A percentile compares a stretch with the other conserved stretches of the same genome.
Conservation (phyloP, 2,888 invertebrate genomes). For the Diarsia brunnea region DNA sequence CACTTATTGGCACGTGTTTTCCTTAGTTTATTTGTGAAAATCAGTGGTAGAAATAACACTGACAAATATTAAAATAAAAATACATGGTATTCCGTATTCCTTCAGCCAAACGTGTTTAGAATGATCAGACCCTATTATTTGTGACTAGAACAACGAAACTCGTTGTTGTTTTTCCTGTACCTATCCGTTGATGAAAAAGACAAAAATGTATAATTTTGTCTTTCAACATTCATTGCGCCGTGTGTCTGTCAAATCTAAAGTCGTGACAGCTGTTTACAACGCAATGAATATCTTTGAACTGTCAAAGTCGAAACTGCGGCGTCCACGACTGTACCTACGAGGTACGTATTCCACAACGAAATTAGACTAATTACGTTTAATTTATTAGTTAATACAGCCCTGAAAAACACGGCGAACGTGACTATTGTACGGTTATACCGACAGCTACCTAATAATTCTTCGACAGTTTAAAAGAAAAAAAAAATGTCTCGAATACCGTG, state of each 20-base stretch:
- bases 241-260: not conserved
- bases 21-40: conserved; percentile 32
- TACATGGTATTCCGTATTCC: not conserved
- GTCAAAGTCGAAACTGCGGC: not conserved
- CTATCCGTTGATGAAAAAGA: not conserved
- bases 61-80: not conserved
- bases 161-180: not conserved
- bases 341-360: not conserved
- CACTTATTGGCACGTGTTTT: conserved; percentile 45
- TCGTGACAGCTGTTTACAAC: not conserved
- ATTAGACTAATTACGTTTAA: conserved; percentile 19
- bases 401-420: conserved; percentile 9
- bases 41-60: not conserved
- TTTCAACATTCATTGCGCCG: not conserved
- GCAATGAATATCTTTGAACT: not conserved
- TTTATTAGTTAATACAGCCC: conserved; percentile 8
- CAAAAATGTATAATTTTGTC: not conserved
- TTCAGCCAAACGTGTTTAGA: not conserved
- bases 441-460: conserved; percentile 24
- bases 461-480: not conserved
- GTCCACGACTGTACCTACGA: too few relatives aligned
- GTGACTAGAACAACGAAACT: not conserved
- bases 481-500: not conserved
- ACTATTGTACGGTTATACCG: conserved; percentile 2
- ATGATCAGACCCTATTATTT: not conserved